Conservation (phyloP, 2,888 invertebrate species). For the Harpagoxenus sublaevis region DNA sequence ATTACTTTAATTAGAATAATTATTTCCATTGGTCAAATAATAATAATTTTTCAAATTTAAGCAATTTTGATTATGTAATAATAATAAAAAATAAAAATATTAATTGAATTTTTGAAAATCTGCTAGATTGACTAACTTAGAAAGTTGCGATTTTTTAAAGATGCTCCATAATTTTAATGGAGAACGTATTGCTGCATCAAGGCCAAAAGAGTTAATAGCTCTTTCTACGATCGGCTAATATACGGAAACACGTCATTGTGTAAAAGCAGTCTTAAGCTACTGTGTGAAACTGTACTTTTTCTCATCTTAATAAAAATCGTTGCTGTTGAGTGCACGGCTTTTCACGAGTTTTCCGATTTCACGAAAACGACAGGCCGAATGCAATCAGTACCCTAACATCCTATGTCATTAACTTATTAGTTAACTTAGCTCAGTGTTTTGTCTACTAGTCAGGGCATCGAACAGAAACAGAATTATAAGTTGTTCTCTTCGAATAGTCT, state of each 20-base stretch:
- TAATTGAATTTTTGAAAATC: not conserved
- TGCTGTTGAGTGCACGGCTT: constrained; percentile 65
- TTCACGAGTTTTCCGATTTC: constrained; percentile 45
- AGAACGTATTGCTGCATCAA: not conserved
- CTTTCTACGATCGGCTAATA: constrained; percentile 46
- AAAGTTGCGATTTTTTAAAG: not conserved
- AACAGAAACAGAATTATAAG: constrained; percentile 33
- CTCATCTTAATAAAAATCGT: constrained; percentile 53
- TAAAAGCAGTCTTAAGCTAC: constrained; percentile 80
- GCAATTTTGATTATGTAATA: not conserved
- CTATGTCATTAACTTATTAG: constrained; percentile 76
- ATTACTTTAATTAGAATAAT: constrained; percentile 7
- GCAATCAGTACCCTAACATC: constrained; percentile 67
- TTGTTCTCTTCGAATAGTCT: constrained; percentile 3
- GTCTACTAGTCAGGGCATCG: constrained; percentile 73
- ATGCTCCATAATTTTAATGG: not conserved
- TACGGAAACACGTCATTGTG: constrained; percentile 74
- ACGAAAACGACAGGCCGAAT: constrained; percentile 66
- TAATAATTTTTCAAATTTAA: not conserved
- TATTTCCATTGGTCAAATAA: not conserved
- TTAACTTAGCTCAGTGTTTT: constrained; percentile 79
- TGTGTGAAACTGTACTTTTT: constrained; percentile 58
- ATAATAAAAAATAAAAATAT: not conserved
- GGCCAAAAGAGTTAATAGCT: constrained; percentile 27
- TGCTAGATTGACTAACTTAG: not conserved